phyloP scores from a whole-genome alignment of 2,888 invertebrate genomes.

The Amphipyra tragopoginis region DNA sequence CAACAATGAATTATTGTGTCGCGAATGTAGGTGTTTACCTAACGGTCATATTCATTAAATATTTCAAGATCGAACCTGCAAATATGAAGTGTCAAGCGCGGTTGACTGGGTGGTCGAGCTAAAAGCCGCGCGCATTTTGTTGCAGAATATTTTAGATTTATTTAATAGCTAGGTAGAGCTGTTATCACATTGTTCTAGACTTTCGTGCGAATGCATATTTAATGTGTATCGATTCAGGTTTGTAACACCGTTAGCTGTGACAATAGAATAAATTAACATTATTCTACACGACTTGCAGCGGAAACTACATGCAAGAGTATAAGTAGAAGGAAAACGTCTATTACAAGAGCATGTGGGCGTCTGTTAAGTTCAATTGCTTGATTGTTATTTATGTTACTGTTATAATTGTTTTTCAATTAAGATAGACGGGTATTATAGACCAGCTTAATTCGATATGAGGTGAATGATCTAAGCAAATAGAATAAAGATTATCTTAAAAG shows the following conservation, averaged over 20 bases:
- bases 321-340: conserved; percentile 44
- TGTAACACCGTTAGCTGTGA: conserved; percentile 30
- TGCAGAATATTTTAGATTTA: conserved; percentile 30
- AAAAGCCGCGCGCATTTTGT: conserved; percentile 22
- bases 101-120: conserved; percentile 32
- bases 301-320: conserved; percentile 34
- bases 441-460: conserved; percentile 26
- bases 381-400: conserved; percentile 82
- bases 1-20: conserved; percentile 49
- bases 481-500: conserved; percentile 18
- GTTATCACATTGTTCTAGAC: conserved; percentile 46
- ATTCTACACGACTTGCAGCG: conserved; percentile 23
- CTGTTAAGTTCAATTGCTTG: conserved; percentile 73
- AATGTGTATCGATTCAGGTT: conserved; percentile 44
- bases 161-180: conserved; percentile 24
- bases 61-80: conserved; percentile 43
- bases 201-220: conserved; percentile 33
- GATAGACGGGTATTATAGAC: conserved; percentile 51
- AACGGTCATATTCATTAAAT: conserved; percentile 53
- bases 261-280: conserved; percentile 54
- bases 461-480: conserved; percentile 42
- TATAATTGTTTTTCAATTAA: conserved; percentile 80
- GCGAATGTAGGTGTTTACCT: conserved; percentile 57
- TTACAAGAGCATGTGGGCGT: conserved; percentile 66
- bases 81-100: conserved; percentile 34